Base-by-base conservation (phyloP, 1,140 invertebrate species). In the Drosophila orosa region DNA sequence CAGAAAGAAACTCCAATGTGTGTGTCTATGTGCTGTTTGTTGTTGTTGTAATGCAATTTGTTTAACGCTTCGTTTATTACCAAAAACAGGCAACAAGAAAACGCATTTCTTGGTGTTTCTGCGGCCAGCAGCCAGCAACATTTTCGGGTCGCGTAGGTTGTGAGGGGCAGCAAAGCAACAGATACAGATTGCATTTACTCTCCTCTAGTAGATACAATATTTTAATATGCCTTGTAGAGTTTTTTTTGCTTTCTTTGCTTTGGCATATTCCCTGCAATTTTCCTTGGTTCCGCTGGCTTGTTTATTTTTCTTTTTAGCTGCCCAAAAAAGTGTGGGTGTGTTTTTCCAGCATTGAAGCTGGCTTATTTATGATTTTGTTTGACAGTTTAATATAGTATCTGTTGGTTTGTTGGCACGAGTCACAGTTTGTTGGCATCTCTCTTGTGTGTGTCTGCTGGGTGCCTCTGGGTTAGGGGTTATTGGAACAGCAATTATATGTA, bases 31-130 rank as follows among this genome's bases (percentile, higher is more conserved):
- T 63, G 71, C 52, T 47, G 65, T 5, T 47, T 65, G 24, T 35
- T 54, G 71, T 79, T 77, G 84, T 56, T 89, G 80, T 87, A 87
- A 84, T 87, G 84, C 84, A 87, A 89, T 87, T 87, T 87, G 83
- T 89, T 87, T 89, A 87, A 87, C 83, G 83, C 83, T 87, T 87
- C 83, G 83, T 84, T 87, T 87, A 87, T 87, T 87, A 89, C 83
- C 84, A 83, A 84, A 87, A 89, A 89, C 84, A 87, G 83, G 84
- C 76, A 79, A 33, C 65, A 45, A 45, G 68, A 71, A 54, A 54
- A 82, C 80, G 68, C 80, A 78, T 82, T 82, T 81, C 54, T 74
- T 66, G 58, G 66, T 69, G 75, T 55, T 69, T 61, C n/a, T n/a
- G 50, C 19, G 61, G 31, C 50, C 50, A 54, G 48, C 55, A 75